These are phyloP conservation scores for Operophtera brumata DNA, from an alignment of 2,888 invertebrate species.

Conservation along the genomic window DNA sequence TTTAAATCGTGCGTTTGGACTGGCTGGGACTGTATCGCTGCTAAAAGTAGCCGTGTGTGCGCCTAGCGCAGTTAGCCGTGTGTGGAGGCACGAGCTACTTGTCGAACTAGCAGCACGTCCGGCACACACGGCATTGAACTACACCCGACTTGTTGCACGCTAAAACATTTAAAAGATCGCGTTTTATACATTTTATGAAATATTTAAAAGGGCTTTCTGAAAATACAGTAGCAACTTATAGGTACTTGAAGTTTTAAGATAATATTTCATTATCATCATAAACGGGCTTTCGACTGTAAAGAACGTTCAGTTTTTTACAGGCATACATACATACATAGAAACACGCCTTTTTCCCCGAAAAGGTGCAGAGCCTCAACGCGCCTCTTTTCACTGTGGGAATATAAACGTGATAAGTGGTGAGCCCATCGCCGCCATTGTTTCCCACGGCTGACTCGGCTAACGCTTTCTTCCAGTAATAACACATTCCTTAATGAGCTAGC, in stretches of 20 bases:
- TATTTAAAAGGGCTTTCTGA: not conserved
- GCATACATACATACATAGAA: too few species aligned
- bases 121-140: slow-evolving; percentile 48
- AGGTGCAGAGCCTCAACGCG: too few species aligned
- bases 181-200: not conserved
- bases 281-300: too few species aligned
- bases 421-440: too few species aligned
- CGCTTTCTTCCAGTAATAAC: too few species aligned
- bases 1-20: not conserved
- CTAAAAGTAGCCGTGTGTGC: not conserved
- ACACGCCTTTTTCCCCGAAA: too few species aligned
- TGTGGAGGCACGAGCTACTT: slow-evolving; percentile 25
- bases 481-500: too few species aligned
- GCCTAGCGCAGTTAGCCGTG: not conserved
- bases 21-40: not conserved
- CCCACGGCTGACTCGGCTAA: too few species aligned
- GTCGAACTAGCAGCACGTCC: slow-evolving; percentile 37
- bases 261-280: too few species aligned
- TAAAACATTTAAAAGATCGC: slow-evolving; percentile 12
- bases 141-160: slow-evolving; percentile 10
- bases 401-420: too few species aligned
- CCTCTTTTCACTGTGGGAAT: too few species aligned
- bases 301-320: too few species aligned
- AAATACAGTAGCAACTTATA: not conserved
- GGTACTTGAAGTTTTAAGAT: not conserved